Evolutionary conservation across 35 echinoderm and acorn worm species (phyloP), one percentile per base, ranked within the genome.

Genomic region (Ophiothrix spiculata): DNA sequence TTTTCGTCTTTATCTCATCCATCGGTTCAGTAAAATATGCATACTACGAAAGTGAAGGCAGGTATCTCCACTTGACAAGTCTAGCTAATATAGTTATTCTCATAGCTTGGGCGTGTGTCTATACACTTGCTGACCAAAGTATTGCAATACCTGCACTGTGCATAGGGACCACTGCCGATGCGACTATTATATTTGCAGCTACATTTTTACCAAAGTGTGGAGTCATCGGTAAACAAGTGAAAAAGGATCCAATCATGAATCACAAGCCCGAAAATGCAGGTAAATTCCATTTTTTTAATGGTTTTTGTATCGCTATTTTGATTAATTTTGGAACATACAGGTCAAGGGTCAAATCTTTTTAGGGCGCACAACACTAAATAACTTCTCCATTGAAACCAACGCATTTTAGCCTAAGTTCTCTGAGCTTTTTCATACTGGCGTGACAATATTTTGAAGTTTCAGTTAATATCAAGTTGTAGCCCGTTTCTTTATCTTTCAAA

Each of bases 111-210:
- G 37, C 60, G 11, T 77, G 85, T 42, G 79, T 78, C 19, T 86
- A 81, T 19, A 54, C 32, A 13, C 31, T 77, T 12, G 84, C 84
- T 16, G 84, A 87, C 19, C 56, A 45, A 39, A 37, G 37, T 0
- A 81, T 75, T 56, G 33, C 40, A 19, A 75, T 77, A 29, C 84
- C 90, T 21, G 79, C 56, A 0, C 38, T 92, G 13, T 82, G 83
- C 37, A 36, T 92, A 31, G 90, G 84, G 32, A 35, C 82, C 32
- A 83, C 90, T 1, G 79, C 64, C 13, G 84, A 92, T 40, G 90
- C 90, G 23, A 92, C 90, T 28, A 56, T 87, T 56, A 81, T 92
- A 38, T 56, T 92, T 49, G 33, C 60, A 14, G 49, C 60, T 21
- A 83, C 64, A 36, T 83, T 83, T 36, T 6, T 63, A 1, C 40